phyloP scores from a whole-genome alignment of 1,140 invertebrate species.

The Macrotrachela quadricornifera region DNA sequence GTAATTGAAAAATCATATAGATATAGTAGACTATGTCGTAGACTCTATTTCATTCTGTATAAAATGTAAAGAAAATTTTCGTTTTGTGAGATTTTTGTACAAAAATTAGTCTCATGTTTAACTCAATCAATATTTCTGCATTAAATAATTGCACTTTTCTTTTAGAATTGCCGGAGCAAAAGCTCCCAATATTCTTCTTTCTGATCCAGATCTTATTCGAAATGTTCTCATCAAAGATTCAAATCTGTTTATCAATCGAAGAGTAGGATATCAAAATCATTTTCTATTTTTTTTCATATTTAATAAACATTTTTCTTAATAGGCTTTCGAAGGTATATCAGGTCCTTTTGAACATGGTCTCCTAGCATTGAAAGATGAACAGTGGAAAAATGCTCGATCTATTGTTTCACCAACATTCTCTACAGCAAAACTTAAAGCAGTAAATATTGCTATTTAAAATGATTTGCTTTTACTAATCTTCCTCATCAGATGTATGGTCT shows the following conservation, averaged over 20 bases:
- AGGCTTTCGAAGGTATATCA: neutral
- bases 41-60: too few species aligned
- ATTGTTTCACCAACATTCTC: slow-evolving; percentile 5
- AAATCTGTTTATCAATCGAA: slow-evolving; percentile 3
- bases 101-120: too few species aligned
- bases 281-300: neutral
- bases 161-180: neutral
- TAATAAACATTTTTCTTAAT: neutral
- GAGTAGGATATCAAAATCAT: neutral
- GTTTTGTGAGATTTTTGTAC: too few species aligned
- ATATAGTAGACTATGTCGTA: too few species aligned
- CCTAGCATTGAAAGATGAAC: slow-evolving; percentile 2
- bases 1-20: neutral
- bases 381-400: slow-evolving; percentile 6
- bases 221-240: slow-evolving; percentile 6
- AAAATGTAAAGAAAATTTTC: too few species aligned
- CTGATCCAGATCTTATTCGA: neutral
- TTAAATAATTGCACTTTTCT: too few species aligned
- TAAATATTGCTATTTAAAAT: neutral
- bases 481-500: neutral
- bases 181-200: neutral
- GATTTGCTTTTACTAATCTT: neutral
- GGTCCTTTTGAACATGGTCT: slow-evolving; percentile 4
- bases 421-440: slow-evolving; percentile 6
- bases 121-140: too few species aligned